Percentiles rank a stretch among this genome's conserved stretches.
These are phyloP conservation scores for Tinea pellionella DNA, from an alignment of 2,888 invertebrate genomes.

Conservation along the genomic window DNA sequence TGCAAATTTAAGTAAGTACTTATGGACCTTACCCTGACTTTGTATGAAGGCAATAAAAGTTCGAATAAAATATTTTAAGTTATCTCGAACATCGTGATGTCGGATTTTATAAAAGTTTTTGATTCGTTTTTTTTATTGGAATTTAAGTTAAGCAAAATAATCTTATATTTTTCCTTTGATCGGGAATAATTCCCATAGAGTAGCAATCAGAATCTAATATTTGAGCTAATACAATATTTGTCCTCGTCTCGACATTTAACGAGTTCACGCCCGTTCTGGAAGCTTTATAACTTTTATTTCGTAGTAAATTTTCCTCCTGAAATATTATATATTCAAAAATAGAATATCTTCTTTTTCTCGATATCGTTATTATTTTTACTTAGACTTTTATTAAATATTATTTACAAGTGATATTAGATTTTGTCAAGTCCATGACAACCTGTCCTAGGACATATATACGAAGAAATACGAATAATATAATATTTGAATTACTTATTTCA, in stretches of 20 bases:
- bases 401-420: too few relatives aligned
- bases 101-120: too few relatives aligned
- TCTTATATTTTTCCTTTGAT: neutral
- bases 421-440: too few relatives aligned
- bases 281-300: neutral
- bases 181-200: neutral
- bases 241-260: neutral
- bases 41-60: neutral
- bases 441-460: too few relatives aligned
- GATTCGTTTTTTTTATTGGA: too few relatives aligned
- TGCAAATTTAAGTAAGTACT: neutral
- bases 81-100: neutral
- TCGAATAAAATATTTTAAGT: neutral
- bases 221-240: neutral
- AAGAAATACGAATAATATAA: too few relatives aligned
- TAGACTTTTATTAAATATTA: too few relatives aligned
- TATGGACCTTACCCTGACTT: neutral
- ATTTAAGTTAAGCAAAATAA: too few relatives aligned
- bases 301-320: neutral
- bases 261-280: neutral
- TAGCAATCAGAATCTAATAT: neutral
- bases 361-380: too few relatives aligned
- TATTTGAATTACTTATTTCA: too few relatives aligned
- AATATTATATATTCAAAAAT: neutral
- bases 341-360: too few relatives aligned